Conservation (phyloP, 2,797 vertebrate species). For the Anguilla marmorata region DNA sequence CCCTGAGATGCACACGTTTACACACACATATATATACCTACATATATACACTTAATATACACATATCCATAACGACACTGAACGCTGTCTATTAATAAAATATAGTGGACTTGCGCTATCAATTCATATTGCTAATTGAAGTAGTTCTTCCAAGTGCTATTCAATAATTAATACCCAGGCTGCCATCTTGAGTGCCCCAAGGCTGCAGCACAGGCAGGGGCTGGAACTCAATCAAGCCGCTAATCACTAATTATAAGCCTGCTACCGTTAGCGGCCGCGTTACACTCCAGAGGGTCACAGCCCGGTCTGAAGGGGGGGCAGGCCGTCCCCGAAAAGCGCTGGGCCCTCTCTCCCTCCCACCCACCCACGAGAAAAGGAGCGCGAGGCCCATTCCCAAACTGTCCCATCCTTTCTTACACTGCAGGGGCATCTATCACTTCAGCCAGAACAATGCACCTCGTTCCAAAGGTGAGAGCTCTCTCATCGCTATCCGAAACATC, state of each 20-base stretch:
- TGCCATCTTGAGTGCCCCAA: conserved; percentile 58
- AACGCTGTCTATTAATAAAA: conserved; percentile 62
- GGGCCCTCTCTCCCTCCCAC: too few species aligned
- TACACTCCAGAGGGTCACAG: conserved; percentile 56
- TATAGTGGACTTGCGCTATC: conserved; percentile 63
- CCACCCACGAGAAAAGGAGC: too few species aligned
- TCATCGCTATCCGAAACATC: not conserved
- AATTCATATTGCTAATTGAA: conserved; percentile 64
- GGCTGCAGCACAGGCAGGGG: conserved; percentile 54
- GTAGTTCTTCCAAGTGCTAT: conserved; percentile 64
- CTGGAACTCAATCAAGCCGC: conserved; percentile 63
- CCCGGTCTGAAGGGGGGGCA: conserved; percentile 34
- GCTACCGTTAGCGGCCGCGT: conserved; percentile 43
- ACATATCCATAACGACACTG: conserved; percentile 45
- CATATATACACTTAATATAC: not conserved
- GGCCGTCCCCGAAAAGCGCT: not conserved
- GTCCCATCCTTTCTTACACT: not conserved
- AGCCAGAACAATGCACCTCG: not conserved
- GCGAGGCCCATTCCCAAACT: not conserved
- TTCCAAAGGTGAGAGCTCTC: not conserved
- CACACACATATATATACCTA: conserved; percentile 27
- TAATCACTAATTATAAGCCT: conserved; percentile 62
- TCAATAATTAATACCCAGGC: conserved; percentile 70
- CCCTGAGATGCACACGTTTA: too few species aligned
- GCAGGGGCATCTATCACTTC: not conserved